Conservation (phyloP, 2,888 invertebrate species). For the Bhutanitis thaidina region DNA sequence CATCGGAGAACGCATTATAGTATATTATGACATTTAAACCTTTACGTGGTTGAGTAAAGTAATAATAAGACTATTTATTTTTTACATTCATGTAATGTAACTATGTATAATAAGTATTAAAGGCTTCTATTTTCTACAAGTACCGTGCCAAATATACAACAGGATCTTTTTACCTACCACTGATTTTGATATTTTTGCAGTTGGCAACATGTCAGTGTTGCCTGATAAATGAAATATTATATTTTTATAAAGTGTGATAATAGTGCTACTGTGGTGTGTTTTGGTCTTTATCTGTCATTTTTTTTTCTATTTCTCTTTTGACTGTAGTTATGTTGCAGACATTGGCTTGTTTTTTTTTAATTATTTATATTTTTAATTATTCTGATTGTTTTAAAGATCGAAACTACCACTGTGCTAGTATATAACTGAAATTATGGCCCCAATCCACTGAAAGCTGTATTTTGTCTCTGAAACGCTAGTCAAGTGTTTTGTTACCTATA, state of each 20-base stretch:
- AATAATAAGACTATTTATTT: constrained; percentile 19
- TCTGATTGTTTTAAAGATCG: not conserved
- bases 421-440: not conserved
- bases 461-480: constrained; percentile 69
- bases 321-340: no score
- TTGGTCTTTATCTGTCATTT: constrained; percentile 7
- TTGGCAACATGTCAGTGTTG: constrained; percentile 15
- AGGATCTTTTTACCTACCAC: constrained; percentile 18
- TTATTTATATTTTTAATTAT: no score
- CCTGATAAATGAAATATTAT: constrained; percentile 9
- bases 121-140: constrained; percentile 49
- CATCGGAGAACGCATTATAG: not conserved
- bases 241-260: constrained; percentile 14
- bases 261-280: constrained; percentile 4
- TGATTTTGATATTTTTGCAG: constrained; percentile 11
- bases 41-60: constrained; percentile 19
- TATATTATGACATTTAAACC: constrained; percentile 2
- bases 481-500: constrained; percentile 78
- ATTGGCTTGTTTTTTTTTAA: no score
- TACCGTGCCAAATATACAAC: constrained; percentile 57
- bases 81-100: constrained; percentile 23
- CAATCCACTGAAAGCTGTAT: constrained; percentile 28
- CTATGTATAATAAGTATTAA: constrained; percentile 33
- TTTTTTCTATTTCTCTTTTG: no score
- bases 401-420: constrained; percentile 7